Evolutionary conservation across 2,797 vertebrate genomes (phyloP), one percentile per base, ranked within the genome.

Genomic region (Anisognathus igniventris): DNA sequence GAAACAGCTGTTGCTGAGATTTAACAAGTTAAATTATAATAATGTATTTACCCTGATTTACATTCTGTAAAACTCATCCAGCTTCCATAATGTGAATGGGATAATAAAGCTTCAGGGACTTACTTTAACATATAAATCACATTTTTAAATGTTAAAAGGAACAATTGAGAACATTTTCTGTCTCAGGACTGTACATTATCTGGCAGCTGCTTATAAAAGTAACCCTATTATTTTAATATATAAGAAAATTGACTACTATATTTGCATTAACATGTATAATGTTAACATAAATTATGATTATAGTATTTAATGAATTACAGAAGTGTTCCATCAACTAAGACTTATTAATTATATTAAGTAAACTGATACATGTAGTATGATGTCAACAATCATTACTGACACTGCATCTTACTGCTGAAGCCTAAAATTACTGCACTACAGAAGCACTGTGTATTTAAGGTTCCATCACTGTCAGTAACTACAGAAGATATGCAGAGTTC

Each of bases 1-100:
- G 70, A 91, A 97, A 83, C 95, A 97, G 92, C 93, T 97, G 95
- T 93, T 97, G 77, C 70, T 94, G 85, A 96, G 95, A 89, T 95
- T 83, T 91, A 95, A 80, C 90, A 92, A 96, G 90, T 84, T 95
- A 91, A 91, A 95, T 96, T 96, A 67, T 53, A 92, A 81, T 48
- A 84, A 86, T 88, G 86, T 81, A 79, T 93, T 90, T 84, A 60
- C 17, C 14, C 33, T 73, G 30, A 90, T 92, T 88, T 90, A 62
- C 53, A 70, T 84, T 88, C 30, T 45, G 15, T 48, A 53, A 81
- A 90, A 78, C 9, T 66, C 53, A 53, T 76, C 27, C 66, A 64
- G 58, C 7, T 85, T 73, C 12, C 0, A 8, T 73, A 75, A 78
- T 14, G 17, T 73, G 60, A 92, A 62, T 5, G 37, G 6, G 2